Evolutionary conservation across 2,888 invertebrate species (phyloP).

Genomic region (Zelleria hepariella): DNA sequence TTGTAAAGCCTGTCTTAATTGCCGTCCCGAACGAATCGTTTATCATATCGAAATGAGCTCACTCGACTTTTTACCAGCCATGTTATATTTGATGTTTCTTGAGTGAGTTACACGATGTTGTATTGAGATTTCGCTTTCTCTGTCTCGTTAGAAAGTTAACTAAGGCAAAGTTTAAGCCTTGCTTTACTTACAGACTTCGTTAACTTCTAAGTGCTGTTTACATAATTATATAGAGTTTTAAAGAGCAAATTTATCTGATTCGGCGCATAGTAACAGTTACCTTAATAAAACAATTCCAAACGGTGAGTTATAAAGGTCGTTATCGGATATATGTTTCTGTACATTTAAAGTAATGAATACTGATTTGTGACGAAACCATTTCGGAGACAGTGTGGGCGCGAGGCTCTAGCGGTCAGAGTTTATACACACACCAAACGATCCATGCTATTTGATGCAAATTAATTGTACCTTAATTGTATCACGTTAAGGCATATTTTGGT

Average conservation of each 20-base stretch:
- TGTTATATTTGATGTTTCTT: neutral
- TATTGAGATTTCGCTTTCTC: neutral
- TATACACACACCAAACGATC: neutral
- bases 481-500: neutral
- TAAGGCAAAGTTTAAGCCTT: neutral
- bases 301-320: neutral
- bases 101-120: neutral
- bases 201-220: neutral
- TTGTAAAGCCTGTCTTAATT: slow-evolving; percentile 43
- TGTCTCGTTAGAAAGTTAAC: neutral
- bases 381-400: neutral
- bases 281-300: neutral
- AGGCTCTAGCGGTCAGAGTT: neutral
- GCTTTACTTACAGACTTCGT: too few species aligned
- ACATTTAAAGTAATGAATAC: neutral
- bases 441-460: neutral
- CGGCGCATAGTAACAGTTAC: neutral
- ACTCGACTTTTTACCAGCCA: neutral
- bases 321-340: neutral
- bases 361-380: neutral
- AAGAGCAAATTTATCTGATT: neutral
- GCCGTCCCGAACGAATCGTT: slow-evolving; percentile 58
- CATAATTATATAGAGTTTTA: neutral
- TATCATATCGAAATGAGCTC: slow-evolving; percentile 47
- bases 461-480: neutral